Percentiles rank a stretch among this genome's conserved stretches.
These are phyloP conservation scores for Anastatus disparis DNA, from an alignment of 1,140 invertebrate genomes.

Conservation along the genomic window DNA sequence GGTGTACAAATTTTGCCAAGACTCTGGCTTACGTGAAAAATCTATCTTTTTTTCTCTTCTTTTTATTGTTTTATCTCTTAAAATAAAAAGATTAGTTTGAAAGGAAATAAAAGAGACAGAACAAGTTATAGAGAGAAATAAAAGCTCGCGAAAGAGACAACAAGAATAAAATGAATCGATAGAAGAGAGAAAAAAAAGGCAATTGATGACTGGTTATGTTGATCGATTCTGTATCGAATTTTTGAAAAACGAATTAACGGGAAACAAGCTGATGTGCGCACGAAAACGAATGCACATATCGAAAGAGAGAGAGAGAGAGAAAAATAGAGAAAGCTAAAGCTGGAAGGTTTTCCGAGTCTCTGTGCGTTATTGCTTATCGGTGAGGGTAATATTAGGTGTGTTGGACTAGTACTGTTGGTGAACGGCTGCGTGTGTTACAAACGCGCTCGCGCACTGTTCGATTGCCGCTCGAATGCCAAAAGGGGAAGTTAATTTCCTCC, in stretches of 20 bases:
- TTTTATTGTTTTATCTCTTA: too few species aligned
- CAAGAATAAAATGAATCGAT: too few species aligned
- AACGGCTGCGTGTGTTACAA: background rate
- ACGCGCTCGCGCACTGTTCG: background rate
- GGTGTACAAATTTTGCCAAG: background rate
- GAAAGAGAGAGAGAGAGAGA: too few species aligned
- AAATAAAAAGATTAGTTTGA: too few species aligned
- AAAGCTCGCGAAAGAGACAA: too few species aligned
- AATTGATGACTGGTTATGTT: background rate
- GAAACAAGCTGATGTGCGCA: too few species aligned
- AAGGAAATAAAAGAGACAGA: too few species aligned
- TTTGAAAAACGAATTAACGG: background rate
- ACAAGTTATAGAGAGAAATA: too few species aligned
- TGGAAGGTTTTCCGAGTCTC: too few species aligned
- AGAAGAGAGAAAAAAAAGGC: background rate
- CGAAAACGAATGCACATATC: too few species aligned
- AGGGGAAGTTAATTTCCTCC: conserved; percentile 14
- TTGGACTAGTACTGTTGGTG: background rate
- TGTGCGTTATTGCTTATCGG: background rate
- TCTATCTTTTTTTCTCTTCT: background rate
- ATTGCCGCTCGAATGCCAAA: background rate
- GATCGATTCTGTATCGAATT: background rate
- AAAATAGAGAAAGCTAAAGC: too few species aligned
- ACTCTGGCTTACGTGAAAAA: background rate
- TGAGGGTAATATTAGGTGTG: background rate